A percentile compares a stretch with the other conserved stretches of the same genome.
These are phyloP conservation scores for Caenorhabditis sp. DNA, from an alignment of 2,888 invertebrate genomes.

Conservation along the genomic window DNA sequence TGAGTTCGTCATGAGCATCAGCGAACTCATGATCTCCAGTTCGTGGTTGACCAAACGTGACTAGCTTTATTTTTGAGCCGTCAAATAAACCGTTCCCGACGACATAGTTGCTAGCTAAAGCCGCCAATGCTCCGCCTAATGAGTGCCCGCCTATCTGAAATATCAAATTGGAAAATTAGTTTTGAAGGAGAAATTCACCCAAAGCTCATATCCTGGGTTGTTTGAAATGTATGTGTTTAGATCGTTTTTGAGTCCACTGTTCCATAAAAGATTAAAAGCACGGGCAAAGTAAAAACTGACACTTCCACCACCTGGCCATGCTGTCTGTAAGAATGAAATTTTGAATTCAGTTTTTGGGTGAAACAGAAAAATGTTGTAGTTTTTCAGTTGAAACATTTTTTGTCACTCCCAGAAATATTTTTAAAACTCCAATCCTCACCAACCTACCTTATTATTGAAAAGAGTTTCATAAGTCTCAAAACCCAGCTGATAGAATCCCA, in stretches of 20 bases:
- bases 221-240: constrained; percentile 19
- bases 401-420: background rate
- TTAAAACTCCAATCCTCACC: background rate
- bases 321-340: no score
- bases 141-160: constrained; percentile 35
- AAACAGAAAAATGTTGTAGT: constrained; percentile 3
- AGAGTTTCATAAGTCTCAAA: constrained; percentile 40
- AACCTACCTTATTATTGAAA: constrained; percentile 25
- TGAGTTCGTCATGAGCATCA: constrained; percentile 37
- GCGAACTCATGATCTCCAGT: constrained; percentile 51
- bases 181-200: no score
- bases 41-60: constrained; percentile 57
- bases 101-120: constrained; percentile 43
- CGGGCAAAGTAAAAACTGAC: constrained; percentile 38
- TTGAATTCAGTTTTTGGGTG: no score
- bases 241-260: constrained; percentile 32
- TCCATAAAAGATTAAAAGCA: constrained; percentile 42
- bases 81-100: constrained; percentile 33
- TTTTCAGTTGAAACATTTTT: constrained; percentile 6
- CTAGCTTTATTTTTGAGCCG: constrained; percentile 33
- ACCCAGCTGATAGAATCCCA: constrained; percentile 29
- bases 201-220: constrained; percentile 44
- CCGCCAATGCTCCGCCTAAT: constrained; percentile 52
- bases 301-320: constrained; percentile 41
- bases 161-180: no score